Evolutionary conservation across 1,140 invertebrate genomes (phyloP).

Genomic region (Macrotrachela quadricornifera): DNA sequence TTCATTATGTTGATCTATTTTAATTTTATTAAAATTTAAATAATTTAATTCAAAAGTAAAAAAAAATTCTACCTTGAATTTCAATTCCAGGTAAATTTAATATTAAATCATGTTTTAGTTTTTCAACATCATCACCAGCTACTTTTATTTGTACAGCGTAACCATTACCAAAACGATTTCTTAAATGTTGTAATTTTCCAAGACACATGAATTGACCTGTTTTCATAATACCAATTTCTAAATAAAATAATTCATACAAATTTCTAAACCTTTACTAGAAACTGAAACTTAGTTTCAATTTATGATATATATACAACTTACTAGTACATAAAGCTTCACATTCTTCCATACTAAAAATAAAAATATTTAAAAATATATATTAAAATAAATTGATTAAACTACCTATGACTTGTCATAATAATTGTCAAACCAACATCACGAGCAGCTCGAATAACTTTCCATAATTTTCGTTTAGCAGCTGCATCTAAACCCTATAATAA

Average conservation of each 20-base stretch:
- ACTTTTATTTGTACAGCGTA: slow-evolving; percentile 11
- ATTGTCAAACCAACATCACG: neutral
- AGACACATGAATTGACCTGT: slow-evolving; percentile 19
- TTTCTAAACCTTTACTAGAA: too few relatives aligned
- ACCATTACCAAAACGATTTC: slow-evolving; percentile 9
- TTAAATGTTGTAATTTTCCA: slow-evolving; percentile 21
- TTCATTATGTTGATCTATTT: too few relatives aligned
- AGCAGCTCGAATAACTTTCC: slow-evolving; percentile 16
- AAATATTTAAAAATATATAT: too few relatives aligned
- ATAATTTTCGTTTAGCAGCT: slow-evolving; percentile 26
- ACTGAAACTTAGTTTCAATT: too few relatives aligned
- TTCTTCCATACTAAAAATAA: slow-evolving; percentile 16
- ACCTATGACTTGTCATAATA: too few relatives aligned
- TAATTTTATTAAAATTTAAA: too few relatives aligned
- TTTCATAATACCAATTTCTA: slow-evolving; percentile 21
- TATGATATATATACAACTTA: neutral
- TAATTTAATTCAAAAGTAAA: too few relatives aligned
- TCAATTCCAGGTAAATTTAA: too few relatives aligned
- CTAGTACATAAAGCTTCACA: slow-evolving; percentile 19
- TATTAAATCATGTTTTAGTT: neutral
- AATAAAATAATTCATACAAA: slow-evolving; percentile 34
- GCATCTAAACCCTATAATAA: slow-evolving; percentile 33
- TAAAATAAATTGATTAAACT: too few relatives aligned
- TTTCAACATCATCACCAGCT: slow-evolving; percentile 12
- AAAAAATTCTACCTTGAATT: too few relatives aligned